Evolutionary conservation across 2,888 invertebrate genomes (phyloP), one percentile per base, ranked within the genome.

Genomic region (Pyrrhia umbra): DNA sequence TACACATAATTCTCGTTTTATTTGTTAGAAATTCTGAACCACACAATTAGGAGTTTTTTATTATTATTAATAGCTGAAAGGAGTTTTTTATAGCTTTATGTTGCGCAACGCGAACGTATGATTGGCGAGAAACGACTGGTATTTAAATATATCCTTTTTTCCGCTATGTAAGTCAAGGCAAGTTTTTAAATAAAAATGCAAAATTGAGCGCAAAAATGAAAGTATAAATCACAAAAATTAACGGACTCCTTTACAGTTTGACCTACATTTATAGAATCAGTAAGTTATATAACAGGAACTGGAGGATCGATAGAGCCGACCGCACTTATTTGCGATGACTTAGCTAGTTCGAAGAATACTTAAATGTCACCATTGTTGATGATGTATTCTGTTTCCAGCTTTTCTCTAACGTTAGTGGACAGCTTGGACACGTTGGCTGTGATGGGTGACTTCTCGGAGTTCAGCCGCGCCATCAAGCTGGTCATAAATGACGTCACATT

Each of bases 321-420:
- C 20, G 23, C 4, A 21, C 10, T 25, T 47, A 20, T 47, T 40
- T 37, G 8, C 10, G 18, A 37, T 47, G 9, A 34, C 13, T 49
- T 62, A 8, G 3, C n/a, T 34, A 5, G 34, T 34, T 34, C n/a
- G n/a, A 34, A n/a, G 34, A 34, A 34, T n/a, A 34, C n/a, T 0
- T 27, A 27, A 27, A 23, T 23, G 23, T 23, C 6, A 23, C 6
- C 8, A 21, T n/a, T 23, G 1, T 16, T 51, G 40, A 65, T 13
- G 5, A 9, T 46, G 8, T 40, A 51, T 15, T 54, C n/a, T 51
- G 49, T 56, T 83, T 96, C 63, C 95, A 99, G 99, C 92, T 99
- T 99, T 92, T 99, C 99, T 0, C 95, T 99, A 81, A 99, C 99
- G 0, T 93, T 99, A 63, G 98, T 99, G 71, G 99, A 99, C 90